Conservation (phyloP, 2,113 vertebrate species). For the Python bivittatus region DNA sequence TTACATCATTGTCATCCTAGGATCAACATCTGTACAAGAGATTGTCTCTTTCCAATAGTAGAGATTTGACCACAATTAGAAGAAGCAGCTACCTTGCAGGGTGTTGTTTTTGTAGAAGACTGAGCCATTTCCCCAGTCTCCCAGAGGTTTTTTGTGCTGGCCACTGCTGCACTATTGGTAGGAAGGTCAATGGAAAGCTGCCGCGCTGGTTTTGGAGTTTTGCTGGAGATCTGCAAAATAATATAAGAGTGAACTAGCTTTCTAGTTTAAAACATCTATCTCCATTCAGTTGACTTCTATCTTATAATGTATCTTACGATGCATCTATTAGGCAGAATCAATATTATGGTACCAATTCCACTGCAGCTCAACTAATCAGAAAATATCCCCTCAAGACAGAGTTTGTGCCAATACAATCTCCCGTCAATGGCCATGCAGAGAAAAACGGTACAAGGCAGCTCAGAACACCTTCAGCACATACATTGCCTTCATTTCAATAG, state of each 20-base stretch:
- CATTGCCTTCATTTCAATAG: background rate
- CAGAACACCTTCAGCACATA: background rate
- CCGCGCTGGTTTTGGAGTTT: constrained; percentile 72
- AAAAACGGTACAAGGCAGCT: background rate
- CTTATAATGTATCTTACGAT: background rate
- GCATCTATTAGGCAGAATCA: background rate
- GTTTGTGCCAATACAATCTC: background rate
- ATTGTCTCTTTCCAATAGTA: background rate
- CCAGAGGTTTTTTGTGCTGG: constrained; percentile 88
- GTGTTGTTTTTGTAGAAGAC: constrained; percentile 54
- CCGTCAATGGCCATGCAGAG: background rate
- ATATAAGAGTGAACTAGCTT: background rate
- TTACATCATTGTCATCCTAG: background rate
- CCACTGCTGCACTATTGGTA: constrained; percentile 77
- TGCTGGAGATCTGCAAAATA: constrained; percentile 73
- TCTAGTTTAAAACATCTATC: background rate
- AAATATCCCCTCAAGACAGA: background rate
- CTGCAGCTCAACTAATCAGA: background rate
- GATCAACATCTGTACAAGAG: background rate
- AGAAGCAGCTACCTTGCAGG: constrained; percentile 78
- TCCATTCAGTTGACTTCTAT: background rate
- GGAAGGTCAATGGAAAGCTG: constrained; percentile 79
- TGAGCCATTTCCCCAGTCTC: constrained; percentile 84
- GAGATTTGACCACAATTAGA: background rate
- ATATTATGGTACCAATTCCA: background rate